phyloP scores from a whole-genome alignment of 2,113 vertebrate species.

The Erpornis zantholeuca region DNA sequence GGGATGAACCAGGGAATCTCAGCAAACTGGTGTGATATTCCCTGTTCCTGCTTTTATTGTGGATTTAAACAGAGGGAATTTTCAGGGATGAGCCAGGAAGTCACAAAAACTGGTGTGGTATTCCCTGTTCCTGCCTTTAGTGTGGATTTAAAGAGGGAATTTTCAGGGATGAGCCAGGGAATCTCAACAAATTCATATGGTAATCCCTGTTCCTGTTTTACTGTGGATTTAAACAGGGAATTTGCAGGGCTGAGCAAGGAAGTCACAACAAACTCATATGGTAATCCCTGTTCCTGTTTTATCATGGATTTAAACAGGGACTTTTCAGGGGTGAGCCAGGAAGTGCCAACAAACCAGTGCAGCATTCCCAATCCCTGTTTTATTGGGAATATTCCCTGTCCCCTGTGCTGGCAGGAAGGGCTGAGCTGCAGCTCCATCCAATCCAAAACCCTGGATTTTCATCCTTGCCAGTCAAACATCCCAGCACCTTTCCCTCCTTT shows the following conservation, averaged over 20 bases:
- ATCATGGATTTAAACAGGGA: rapidly evolving
- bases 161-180: neutral
- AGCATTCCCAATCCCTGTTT: neutral
- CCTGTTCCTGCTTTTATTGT: rapidly evolving
- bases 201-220: too few relatives aligned
- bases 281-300: neutral
- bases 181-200: neutral
- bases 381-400: neutral
- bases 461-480: neutral
- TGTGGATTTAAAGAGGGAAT: neutral
- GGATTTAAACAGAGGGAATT: neutral
- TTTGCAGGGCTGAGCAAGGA: too few relatives aligned
- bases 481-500: neutral
- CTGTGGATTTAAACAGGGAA: neutral
- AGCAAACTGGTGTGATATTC: neutral
- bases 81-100: neutral
- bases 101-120: neutral
- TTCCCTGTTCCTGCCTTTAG: neutral
- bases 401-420: neutral
- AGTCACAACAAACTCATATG: too few relatives aligned
- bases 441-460: neutral
- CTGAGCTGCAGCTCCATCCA: neutral
- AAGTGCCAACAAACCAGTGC: rapidly evolving
- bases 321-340: neutral
- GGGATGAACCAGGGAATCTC: neutral